These are phyloP conservation scores for Aphaenogaster rudis DNA, from an alignment of 1,140 invertebrate species.

Conservation along the genomic window DNA sequence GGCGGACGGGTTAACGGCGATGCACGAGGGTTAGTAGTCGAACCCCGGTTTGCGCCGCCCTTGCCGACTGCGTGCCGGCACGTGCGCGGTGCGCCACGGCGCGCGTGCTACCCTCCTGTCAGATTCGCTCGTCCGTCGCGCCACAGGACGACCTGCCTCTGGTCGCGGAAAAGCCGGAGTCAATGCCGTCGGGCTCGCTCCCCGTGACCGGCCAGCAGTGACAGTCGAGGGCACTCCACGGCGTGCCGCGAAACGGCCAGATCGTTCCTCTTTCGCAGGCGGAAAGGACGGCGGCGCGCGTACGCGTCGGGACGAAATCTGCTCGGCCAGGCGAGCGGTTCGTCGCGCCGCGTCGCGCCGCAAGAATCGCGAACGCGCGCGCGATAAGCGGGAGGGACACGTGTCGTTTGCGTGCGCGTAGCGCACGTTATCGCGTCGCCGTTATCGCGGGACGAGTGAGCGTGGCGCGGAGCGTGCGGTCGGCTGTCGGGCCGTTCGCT, in stretches of 20 bases:
- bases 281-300: neutral
- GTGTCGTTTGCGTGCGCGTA: conserved; percentile 13
- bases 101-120: conserved; percentile 71
- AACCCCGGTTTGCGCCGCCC: conserved; percentile 21
- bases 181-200: conserved; percentile 38
- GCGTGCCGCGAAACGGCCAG: neutral
- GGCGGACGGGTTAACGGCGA: neutral
- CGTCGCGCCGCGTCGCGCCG: neutral
- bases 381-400: conserved; percentile 7
- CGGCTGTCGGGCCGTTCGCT: neutral
- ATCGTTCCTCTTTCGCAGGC: neutral
- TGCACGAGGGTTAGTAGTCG: conserved; percentile 17
- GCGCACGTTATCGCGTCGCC: conserved; percentile 39
- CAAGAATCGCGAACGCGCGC: neutral
- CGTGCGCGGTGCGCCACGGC: conserved; percentile 62
- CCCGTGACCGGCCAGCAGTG: conserved; percentile 38
- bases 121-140: conserved; percentile 68
- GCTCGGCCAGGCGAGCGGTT: neutral
- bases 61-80: conserved; percentile 59
- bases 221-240: neutral
- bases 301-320: neutral
- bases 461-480: neutral
- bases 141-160: conserved; percentile 68
- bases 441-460: conserved; percentile 52
- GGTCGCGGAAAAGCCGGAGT: conserved; percentile 63